Evolutionary conservation across 2,797 vertebrate genomes (phyloP).

Genomic region (Enteromius mattozi): DNA sequence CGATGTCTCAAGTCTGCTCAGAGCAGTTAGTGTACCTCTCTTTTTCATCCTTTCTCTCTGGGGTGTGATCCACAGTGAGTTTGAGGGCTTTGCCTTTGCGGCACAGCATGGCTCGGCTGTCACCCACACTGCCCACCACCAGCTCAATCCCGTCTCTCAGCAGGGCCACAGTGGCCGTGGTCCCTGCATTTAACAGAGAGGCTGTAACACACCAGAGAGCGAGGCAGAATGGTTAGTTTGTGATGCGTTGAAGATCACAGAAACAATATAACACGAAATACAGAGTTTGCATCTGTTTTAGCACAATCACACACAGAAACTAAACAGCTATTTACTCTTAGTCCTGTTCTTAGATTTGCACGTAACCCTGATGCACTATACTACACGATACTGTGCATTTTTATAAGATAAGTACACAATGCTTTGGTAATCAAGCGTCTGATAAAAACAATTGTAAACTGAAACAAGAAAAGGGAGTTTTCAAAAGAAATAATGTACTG

Average conservation of each 20-base stretch:
- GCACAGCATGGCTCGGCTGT: slow-evolving; percentile 95
- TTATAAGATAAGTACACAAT: neutral
- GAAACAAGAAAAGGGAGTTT: slow-evolving; percentile 25
- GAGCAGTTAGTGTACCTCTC: slow-evolving; percentile 82
- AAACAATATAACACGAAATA: neutral
- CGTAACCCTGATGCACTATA: neutral
- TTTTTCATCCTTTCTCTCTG: slow-evolving; percentile 96
- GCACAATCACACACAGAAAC: slow-evolving; percentile 45
- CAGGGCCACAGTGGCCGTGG: slow-evolving; percentile 95
- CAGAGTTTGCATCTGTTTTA: neutral
- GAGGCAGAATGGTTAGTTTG: slow-evolving; percentile 24
- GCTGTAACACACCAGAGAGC: slow-evolving; percentile 74
- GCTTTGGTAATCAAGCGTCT: neutral
- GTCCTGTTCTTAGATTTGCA: neutral
- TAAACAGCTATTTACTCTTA: slow-evolving; percentile 47
- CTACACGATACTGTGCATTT: neutral
- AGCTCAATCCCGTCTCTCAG: slow-evolving; percentile 94
- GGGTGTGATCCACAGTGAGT: slow-evolving; percentile 94
- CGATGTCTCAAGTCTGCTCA: neutral
- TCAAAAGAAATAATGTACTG: neutral
- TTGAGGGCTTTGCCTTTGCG: slow-evolving; percentile 92
- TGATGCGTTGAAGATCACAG: neutral
- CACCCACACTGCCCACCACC: slow-evolving; percentile 95
- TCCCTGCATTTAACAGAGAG: slow-evolving; percentile 82
- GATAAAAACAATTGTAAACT: neutral